Percentiles rank a stretch among this genome's conserved stretches.
Conservation (phyloP, 2,888 invertebrate genomes). For the Rhamnusium bicolor region DNA sequence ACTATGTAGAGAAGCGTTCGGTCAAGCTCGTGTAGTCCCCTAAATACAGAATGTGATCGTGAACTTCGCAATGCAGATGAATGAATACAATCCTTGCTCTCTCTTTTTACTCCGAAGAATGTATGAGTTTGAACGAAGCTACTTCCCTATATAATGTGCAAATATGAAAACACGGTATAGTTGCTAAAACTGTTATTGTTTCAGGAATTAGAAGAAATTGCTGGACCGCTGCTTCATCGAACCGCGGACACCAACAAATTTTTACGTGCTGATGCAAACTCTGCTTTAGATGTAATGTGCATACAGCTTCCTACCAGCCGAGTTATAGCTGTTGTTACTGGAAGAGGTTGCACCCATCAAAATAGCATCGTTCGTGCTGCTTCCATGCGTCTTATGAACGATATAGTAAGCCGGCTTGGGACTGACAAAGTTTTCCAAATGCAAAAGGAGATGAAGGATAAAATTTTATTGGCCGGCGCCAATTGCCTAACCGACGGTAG, state of each 20-base stretch:
- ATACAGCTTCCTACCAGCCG: constrained; percentile 82
- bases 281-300: constrained; percentile 87
- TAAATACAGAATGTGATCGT: no score
- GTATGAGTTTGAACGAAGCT: no score
- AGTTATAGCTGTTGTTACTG: constrained; percentile 78
- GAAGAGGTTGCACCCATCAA: constrained; percentile 85
- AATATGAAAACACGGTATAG: no score
- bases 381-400: constrained; percentile 83
- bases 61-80: no score
- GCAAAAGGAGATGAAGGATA: constrained; percentile 84
- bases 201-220: constrained; percentile 90
- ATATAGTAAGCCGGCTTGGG: constrained; percentile 83
- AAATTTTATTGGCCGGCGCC: constrained; percentile 83
- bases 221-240: constrained; percentile 85
- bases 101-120: no score
- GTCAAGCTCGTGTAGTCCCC: no score
- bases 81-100: no score
- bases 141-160: no score
- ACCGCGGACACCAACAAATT: constrained; percentile 96
- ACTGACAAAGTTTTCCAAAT: constrained; percentile 81
- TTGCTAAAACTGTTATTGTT: constrained; percentile 5
- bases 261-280: constrained; percentile 89
- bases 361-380: constrained; percentile 91
- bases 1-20: no score
- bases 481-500: constrained; percentile 90